Evolutionary conservation across 2,888 invertebrate genomes (phyloP).

Genomic region (Drepanosiphum platanoidis): DNA sequence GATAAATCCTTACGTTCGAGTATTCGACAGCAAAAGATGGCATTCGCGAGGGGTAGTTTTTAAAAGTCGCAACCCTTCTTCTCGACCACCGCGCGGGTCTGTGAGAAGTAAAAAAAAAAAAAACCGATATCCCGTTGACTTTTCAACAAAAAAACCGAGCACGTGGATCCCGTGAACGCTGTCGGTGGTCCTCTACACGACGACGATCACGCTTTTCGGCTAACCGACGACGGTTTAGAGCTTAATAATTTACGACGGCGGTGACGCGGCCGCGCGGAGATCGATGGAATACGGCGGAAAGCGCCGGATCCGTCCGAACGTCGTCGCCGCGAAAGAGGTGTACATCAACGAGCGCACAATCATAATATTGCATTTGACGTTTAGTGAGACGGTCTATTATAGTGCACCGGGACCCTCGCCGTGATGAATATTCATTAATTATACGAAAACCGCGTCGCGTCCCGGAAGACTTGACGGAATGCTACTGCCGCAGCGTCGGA

Average conservation of each 20-base stretch:
- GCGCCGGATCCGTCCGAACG: background rate
- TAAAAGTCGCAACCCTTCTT: no score
- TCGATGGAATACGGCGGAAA: background rate
- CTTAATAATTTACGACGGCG: background rate
- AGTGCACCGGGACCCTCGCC: background rate
- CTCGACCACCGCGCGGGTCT: no score
- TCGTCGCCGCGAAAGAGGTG: background rate
- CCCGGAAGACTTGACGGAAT: background rate
- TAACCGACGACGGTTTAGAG: background rate
- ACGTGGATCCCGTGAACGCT: background rate
- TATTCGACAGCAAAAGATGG: no score
- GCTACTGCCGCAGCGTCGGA: background rate
- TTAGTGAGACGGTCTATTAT: background rate
- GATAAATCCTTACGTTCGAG: no score
- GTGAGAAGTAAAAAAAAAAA: no score
- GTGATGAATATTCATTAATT: conserved; percentile 11
- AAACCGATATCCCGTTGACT: no score
- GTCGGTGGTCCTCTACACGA: no score
- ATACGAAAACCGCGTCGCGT: background rate
- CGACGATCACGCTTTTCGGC: background rate
- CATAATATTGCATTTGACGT: background rate
- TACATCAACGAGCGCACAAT: background rate
- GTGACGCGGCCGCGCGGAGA: background rate
- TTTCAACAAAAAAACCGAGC: no score
- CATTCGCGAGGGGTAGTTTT: no score